Conservation (phyloP, 1,140 invertebrate genomes). For the Drosophila ohnishii region DNA sequence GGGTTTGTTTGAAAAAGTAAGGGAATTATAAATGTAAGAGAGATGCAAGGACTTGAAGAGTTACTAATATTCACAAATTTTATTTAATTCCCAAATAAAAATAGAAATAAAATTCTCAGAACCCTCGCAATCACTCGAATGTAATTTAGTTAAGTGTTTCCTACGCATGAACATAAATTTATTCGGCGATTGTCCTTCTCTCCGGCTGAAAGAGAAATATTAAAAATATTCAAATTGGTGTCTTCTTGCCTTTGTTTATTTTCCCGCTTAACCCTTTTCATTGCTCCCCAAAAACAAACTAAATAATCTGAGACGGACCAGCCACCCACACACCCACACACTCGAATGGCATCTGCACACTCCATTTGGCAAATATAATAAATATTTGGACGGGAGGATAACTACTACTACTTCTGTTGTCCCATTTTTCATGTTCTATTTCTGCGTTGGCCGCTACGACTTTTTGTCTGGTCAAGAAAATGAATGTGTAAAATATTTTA, state of each 20-base stretch:
- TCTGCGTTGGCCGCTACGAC: conserved; percentile 55
- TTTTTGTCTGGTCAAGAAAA: conserved; percentile 67
- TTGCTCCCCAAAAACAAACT: conserved; percentile 47
- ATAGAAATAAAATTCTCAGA: background rate
- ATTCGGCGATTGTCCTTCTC: conserved; percentile 37
- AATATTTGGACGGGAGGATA: conserved; percentile 54
- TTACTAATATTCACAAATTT: background rate
- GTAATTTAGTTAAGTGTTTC: conserved; percentile 80
- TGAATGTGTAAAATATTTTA: conserved; percentile 77
- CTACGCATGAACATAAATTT: conserved; percentile 72
- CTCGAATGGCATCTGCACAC: conserved; percentile 35
- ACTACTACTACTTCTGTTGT: conserved; percentile 7
- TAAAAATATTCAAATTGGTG: conserved; percentile 78
- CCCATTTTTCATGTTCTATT: conserved; percentile 31
- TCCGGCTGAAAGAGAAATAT: conserved; percentile 61
- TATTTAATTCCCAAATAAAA: background rate
- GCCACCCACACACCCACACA: conserved; percentile 23
- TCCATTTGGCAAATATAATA: conserved; percentile 79
- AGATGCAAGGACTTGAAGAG: too few species aligned
- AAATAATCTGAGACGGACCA: conserved; percentile 31
- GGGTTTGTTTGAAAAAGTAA: too few species aligned
- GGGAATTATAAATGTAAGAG: too few species aligned
- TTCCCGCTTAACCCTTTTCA: conserved; percentile 73
- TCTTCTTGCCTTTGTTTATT: conserved; percentile 65
- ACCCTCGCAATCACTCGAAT: conserved; percentile 31